Evolutionary conservation across 2,888 invertebrate genomes (phyloP).

Genomic region (Drosophila cyrtoloma): DNA sequence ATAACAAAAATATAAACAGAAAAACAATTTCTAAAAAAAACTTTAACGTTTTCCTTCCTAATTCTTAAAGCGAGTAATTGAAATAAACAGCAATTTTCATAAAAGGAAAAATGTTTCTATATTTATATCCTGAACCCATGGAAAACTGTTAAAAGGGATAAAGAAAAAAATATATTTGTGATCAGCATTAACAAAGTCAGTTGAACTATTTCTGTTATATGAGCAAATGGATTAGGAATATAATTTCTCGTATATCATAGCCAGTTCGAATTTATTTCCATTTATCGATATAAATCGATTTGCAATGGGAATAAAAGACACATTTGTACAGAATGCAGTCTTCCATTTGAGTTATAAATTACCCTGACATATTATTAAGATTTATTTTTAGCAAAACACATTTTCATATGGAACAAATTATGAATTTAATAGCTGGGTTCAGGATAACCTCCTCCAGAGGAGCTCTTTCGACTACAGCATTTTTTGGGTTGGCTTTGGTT

Average conservation of each 20-base stretch:
- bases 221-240: background rate
- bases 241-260: background rate
- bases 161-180: background rate
- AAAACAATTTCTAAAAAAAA: background rate
- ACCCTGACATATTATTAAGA: background rate
- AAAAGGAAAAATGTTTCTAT: background rate
- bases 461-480: background rate
- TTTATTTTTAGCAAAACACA: background rate
- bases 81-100: background rate
- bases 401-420: no score
- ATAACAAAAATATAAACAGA: background rate
- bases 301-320: background rate
- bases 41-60: rapidly evolving
- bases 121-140: background rate
- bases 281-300: background rate
- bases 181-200: background rate
- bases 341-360: background rate
- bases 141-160: rapidly evolving
- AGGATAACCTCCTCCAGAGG: background rate
- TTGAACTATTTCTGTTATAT: background rate
- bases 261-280: background rate
- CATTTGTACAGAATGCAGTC: background rate
- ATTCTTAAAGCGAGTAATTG: no score
- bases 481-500: background rate
- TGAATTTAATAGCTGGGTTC: background rate